phyloP scores from a whole-genome alignment of 2,113 vertebrate species.

The Pseudorectes ferrugineus region DNA sequence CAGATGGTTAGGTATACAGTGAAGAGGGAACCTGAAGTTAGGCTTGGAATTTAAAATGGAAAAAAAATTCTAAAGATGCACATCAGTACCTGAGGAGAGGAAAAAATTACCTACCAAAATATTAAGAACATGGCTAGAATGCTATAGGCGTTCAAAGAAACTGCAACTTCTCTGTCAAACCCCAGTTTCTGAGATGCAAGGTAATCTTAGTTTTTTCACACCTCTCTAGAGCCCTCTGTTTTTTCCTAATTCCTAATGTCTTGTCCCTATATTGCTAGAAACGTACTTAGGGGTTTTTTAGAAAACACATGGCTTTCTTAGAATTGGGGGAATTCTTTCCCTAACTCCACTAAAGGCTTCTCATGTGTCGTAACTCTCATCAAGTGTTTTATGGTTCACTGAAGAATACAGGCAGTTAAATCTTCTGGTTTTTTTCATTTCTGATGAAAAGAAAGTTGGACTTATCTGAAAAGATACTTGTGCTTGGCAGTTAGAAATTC shows the following conservation, averaged over 20 bases:
- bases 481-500: neutral
- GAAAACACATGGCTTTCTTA: neutral
- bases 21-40: neutral
- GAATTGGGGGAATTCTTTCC: neutral
- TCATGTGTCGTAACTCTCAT: neutral
- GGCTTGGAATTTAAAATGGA: neutral
- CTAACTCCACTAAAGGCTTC: neutral
- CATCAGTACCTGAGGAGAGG: neutral
- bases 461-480: neutral
- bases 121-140: neutral
- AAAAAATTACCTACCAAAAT: neutral
- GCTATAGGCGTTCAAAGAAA: neutral
- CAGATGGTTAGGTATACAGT: neutral
- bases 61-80: neutral
- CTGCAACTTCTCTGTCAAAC: neutral
- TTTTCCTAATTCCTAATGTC: neutral
- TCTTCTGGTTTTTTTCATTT: neutral
- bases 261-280: neutral
- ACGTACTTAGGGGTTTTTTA: neutral
- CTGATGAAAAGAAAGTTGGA: neutral
- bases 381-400: neutral
- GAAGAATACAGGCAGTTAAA: neutral
- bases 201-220: neutral
- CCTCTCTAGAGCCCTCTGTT: neutral
- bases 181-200: neutral